Conservation (phyloP, 2,797 vertebrate genomes). For the Pangasius larnaudii region DNA sequence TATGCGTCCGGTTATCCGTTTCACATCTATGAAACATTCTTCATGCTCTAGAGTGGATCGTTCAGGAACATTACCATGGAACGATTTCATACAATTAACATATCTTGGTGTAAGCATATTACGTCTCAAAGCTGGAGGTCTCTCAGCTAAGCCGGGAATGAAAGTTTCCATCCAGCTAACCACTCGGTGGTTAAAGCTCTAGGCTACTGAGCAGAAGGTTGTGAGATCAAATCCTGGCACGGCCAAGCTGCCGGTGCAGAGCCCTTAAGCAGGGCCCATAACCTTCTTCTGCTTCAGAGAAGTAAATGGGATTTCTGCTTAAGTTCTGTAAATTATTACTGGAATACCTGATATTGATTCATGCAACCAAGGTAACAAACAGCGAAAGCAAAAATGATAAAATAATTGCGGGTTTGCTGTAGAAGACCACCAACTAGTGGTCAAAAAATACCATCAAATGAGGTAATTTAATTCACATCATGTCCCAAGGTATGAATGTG, state of each 20-base stretch:
- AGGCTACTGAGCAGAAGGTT: not conserved
- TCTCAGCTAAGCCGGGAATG: not conserved
- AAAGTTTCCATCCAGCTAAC: not conserved
- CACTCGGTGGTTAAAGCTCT: not conserved
- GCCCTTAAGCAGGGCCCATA: not conserved
- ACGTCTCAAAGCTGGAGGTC: not conserved
- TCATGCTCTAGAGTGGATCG: not conserved
- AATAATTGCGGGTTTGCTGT: not conserved
- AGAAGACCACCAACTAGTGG: not conserved
- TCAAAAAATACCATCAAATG: not conserved
- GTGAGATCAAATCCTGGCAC: not conserved
- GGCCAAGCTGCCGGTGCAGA: not conserved
- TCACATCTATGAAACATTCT: not conserved
- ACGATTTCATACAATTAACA: not conserved
- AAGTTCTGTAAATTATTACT: not conserved
- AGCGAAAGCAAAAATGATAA: not conserved
- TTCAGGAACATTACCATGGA: not conserved
- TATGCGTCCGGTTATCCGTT: not conserved
- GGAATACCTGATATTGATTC: not conserved
- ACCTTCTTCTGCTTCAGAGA: not conserved
- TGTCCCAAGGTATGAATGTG: not conserved
- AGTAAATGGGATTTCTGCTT: not conserved
- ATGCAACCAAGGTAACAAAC: not conserved
- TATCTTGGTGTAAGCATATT: not conserved
- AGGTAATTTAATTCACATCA: not conserved